Evolutionary conservation across 2,797 vertebrate genomes (phyloP).

Genomic region (Paguma larvata): DNA sequence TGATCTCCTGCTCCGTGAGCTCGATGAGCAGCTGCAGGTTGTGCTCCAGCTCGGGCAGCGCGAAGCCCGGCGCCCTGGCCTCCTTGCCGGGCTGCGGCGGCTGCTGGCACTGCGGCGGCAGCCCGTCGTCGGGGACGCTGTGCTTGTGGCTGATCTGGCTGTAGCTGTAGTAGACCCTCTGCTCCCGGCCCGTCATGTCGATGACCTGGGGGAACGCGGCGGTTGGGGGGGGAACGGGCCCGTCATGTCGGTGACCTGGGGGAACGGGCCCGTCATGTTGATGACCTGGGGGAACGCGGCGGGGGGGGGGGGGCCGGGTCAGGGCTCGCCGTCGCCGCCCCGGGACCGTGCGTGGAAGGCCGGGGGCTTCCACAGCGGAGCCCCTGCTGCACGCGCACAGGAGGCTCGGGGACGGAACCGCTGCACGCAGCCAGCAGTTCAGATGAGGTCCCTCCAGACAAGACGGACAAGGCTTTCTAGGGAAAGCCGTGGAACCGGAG

Average conservation of each 20-base stretch:
- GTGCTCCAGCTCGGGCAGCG: slow-evolving; percentile 97
- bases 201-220: slow-evolving; percentile 93
- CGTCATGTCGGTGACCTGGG: slow-evolving; percentile 98
- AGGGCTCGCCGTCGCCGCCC: fast-evolving
- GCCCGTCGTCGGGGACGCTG: slow-evolving; percentile 93
- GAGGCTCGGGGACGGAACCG: background rate
- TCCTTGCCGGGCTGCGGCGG: slow-evolving; percentile 89
- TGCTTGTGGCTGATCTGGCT: slow-evolving; percentile 99
- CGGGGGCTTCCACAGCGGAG: too few relatives aligned
- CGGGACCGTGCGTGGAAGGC: background rate
- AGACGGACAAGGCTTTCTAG: background rate
- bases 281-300: slow-evolving; percentile 93
- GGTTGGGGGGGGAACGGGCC: slow-evolving; percentile 87
- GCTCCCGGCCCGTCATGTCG: slow-evolving; percentile 98
- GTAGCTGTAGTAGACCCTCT: slow-evolving; percentile 99
- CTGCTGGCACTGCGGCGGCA: slow-evolving; percentile 78
- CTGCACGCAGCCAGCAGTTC: background rate
- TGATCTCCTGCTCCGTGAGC: slow-evolving; percentile 98
- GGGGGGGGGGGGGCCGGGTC: fast-evolving
- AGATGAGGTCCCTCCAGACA: background rate
- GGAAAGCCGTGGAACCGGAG: background rate
- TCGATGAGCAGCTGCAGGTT: slow-evolving; percentile 99
- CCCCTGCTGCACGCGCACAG: too few relatives aligned
- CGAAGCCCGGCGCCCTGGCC: slow-evolving; percentile 93
- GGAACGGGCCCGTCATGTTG: slow-evolving; percentile 95